These are phyloP conservation scores for Saimiri boliviensis DNA, from an alignment of 2,113 vertebrate species.

Conservation along the genomic window DNA sequence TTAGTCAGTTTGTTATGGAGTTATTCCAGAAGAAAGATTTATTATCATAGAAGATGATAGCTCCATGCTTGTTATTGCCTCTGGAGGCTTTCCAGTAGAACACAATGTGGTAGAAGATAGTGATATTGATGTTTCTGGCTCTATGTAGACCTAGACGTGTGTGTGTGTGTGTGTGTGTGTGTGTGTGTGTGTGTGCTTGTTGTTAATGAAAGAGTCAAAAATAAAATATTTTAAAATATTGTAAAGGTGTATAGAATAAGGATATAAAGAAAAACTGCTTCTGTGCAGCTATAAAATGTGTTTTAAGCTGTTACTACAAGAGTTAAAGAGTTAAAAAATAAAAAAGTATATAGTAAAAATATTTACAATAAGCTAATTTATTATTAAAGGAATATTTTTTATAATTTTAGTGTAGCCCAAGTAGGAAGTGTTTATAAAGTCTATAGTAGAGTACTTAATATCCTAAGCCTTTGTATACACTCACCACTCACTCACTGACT, in stretches of 20 bases:
- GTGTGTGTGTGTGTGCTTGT: not conserved
- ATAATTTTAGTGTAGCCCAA: not conserved
- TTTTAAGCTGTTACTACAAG: not conserved
- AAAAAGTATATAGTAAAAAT: not conserved
- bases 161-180: not conserved
- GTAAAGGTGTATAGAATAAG: not conserved
- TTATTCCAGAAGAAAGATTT: not conserved
- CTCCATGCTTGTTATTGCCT: not conserved
- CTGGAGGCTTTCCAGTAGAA: not conserved
- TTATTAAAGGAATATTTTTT: not conserved
- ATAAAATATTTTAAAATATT: not conserved
- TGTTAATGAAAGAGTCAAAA: not conserved
- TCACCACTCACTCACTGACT: not conserved
- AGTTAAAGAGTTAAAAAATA: not conserved
- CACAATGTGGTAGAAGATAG: not conserved
- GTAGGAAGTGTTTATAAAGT: not conserved
- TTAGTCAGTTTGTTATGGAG: not conserved
- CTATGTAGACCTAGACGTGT: not conserved
- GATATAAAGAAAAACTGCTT: not conserved
- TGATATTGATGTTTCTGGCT: not conserved
- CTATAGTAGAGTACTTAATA: not conserved
- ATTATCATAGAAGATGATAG: not conserved
- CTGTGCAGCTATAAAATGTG: not conserved
- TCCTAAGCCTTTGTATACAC: too few relatives aligned
- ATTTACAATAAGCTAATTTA: not conserved